phyloP scores from a whole-genome alignment of 2,888 invertebrate species.

The Bombylius discolor region DNA sequence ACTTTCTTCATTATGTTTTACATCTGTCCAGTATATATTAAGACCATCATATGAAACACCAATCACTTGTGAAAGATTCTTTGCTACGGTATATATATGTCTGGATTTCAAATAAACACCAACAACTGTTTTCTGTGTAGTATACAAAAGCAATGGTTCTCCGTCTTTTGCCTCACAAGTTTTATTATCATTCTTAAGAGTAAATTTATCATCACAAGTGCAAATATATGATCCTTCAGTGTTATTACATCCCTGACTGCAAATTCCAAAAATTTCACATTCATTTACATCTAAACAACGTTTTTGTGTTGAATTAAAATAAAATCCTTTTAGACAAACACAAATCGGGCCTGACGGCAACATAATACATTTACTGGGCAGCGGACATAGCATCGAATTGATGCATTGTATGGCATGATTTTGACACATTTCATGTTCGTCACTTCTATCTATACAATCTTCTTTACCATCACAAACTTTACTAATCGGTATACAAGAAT shows the following conservation, averaged over 20 bases:
- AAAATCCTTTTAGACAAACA: slow-evolving; percentile 40
- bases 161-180: slow-evolving; percentile 45
- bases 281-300: slow-evolving; percentile 46
- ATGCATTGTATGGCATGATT: slow-evolving; percentile 19
- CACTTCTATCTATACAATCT: slow-evolving; percentile 49
- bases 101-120: slow-evolving; percentile 47
- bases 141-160: slow-evolving; percentile 56
- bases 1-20: slow-evolving; percentile 53
- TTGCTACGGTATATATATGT: slow-evolving; percentile 34
- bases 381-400: slow-evolving; percentile 24
- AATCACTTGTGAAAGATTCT: slow-evolving; percentile 41
- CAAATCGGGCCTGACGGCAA: slow-evolving; percentile 44
- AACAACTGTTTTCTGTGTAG: slow-evolving; percentile 50
- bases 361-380: slow-evolving; percentile 35
- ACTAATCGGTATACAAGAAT: slow-evolving; percentile 40
- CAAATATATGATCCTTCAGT: slow-evolving; percentile 46
- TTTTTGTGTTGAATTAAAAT: slow-evolving; percentile 18
- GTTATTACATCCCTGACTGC: slow-evolving; percentile 57
- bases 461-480: slow-evolving; percentile 42
- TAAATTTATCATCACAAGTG: slow-evolving; percentile 47
- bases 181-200: slow-evolving; percentile 38
- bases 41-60: slow-evolving; percentile 59
- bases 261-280: slow-evolving; percentile 48
- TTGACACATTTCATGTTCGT: slow-evolving; percentile 42
- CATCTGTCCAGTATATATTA: slow-evolving; percentile 67